These are phyloP conservation scores for Brachionus koreanus DNA, from an alignment of 1,140 invertebrate genomes.

Conservation along the genomic window DNA sequence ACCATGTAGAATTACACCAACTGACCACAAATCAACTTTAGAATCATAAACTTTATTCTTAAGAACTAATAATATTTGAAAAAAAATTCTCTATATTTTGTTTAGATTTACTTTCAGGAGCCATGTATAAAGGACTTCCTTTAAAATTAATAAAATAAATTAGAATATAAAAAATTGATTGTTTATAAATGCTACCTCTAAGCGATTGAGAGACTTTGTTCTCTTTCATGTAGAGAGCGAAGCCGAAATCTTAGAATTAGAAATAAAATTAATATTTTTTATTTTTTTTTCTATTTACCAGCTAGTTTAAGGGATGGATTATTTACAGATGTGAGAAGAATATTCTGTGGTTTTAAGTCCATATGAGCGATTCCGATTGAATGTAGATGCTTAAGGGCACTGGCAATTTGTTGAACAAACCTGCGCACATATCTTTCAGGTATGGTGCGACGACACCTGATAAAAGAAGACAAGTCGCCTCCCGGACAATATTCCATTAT, in stretches of 20 bases:
- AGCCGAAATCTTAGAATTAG: constrained; percentile 68
- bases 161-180: too few species aligned
- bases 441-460: constrained; percentile 68
- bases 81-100: neutral
- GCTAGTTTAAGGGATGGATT: constrained; percentile 72
- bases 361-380: constrained; percentile 76
- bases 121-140: constrained; percentile 87
- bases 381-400: constrained; percentile 72
- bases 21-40: constrained; percentile 78
- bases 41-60: constrained; percentile 69
- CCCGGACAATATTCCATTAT: constrained; percentile 83
- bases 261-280: neutral
- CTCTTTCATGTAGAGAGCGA: constrained; percentile 72
- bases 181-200: neutral
- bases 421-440: constrained; percentile 71
- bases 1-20: constrained; percentile 78
- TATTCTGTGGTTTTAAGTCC: constrained; percentile 86
- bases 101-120: constrained; percentile 73
- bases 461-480: constrained; percentile 76
- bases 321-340: constrained; percentile 68
- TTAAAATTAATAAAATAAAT: too few species aligned
- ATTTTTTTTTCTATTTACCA: constrained; percentile 59
- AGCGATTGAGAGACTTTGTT: constrained; percentile 52
- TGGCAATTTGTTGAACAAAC: constrained; percentile 77
- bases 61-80: constrained; percentile 60